A percentile compares a stretch with the other conserved stretches of the same genome.
Evolutionary conservation across 2,113 vertebrate genomes (phyloP).

Genomic region (Gasterosteus aculeatus): DNA sequence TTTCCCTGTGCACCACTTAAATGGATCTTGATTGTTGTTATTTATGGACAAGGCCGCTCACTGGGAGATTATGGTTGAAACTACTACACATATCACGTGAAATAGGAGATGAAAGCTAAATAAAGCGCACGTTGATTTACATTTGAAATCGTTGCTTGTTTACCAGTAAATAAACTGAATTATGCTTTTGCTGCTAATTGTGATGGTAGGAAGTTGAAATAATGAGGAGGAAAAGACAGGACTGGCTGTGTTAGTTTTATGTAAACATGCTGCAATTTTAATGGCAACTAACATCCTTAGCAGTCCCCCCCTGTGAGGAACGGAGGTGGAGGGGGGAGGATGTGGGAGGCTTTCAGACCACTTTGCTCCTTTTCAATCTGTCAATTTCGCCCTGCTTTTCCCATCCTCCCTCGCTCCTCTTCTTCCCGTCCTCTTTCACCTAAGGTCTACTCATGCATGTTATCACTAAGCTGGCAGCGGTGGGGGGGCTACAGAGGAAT

Average conservation of each 20-base stretch:
- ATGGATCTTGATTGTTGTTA: conserved; percentile 22
- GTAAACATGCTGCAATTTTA: conserved; percentile 73
- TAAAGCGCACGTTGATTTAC: conserved; percentile 13
- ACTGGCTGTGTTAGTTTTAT: conserved; percentile 49
- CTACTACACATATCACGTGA: not conserved
- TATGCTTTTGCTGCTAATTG: not conserved
- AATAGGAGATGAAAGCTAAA: conserved; percentile 1
- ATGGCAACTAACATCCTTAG: conserved; percentile 66
- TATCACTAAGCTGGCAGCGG: conserved; percentile 73
- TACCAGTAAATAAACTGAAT: conserved; percentile 15
- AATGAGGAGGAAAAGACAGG: conserved; percentile 50
- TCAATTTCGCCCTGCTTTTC: conserved; percentile 61
- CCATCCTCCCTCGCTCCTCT: conserved; percentile 53
- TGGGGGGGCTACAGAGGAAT: conserved; percentile 64
- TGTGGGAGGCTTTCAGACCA: conserved; percentile 67
- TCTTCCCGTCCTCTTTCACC: conserved; percentile 67
- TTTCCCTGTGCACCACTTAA: conserved; percentile 16
- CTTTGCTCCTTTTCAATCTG: conserved; percentile 68
- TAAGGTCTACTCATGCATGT: conserved; percentile 71
- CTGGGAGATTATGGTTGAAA: conserved; percentile 9
- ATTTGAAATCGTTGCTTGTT: conserved; percentile 16
- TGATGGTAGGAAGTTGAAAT: conserved; percentile 41
- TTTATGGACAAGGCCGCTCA: conserved; percentile 18
- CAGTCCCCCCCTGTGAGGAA: conserved; percentile 32
- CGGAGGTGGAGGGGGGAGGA: conserved; percentile 21